Evolutionary conservation across 2,113 vertebrate species (phyloP).

Genomic region (Dasyprocta punctata): DNA sequence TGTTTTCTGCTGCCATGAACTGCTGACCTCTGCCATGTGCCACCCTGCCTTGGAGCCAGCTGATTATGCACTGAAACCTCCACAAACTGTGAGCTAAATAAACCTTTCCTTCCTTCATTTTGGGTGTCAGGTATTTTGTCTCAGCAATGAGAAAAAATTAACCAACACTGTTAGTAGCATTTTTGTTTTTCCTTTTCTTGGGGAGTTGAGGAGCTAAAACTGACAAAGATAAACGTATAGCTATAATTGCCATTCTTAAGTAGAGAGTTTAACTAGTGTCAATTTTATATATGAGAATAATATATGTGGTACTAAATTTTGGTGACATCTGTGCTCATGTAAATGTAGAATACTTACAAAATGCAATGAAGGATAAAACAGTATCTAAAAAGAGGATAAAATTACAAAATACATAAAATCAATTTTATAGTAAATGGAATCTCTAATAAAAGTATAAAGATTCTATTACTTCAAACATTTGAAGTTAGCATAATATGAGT

Average conservation of each 20-base stretch:
- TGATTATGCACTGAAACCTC: too few relatives aligned
- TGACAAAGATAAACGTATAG: neutral
- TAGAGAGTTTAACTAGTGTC: neutral
- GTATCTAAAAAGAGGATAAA: neutral
- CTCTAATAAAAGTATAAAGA: neutral
- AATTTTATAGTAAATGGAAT: neutral
- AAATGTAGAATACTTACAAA: slow-evolving; percentile 5
- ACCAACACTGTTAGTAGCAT: too few relatives aligned
- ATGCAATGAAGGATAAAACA: neutral
- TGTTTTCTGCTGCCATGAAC: too few relatives aligned
- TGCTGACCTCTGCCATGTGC: too few relatives aligned
- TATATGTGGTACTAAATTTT: neutral
- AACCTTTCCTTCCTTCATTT: too few relatives aligned
- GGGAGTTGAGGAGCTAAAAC: neutral
- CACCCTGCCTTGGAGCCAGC: too few relatives aligned
- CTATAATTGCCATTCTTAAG: neutral
- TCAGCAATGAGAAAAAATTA: too few relatives aligned
- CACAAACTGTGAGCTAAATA: too few relatives aligned
- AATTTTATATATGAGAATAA: neutral
- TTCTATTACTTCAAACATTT: neutral
- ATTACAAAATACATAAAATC: neutral
- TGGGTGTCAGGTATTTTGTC: too few relatives aligned
- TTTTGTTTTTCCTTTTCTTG: neutral
- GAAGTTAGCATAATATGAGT: neutral
- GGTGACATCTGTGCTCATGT: neutral